A percentile compares a stretch with the other conserved stretches of the same genome.
Conservation (phyloP, 2,888 invertebrate species). For the Metallyticus violacea region DNA sequence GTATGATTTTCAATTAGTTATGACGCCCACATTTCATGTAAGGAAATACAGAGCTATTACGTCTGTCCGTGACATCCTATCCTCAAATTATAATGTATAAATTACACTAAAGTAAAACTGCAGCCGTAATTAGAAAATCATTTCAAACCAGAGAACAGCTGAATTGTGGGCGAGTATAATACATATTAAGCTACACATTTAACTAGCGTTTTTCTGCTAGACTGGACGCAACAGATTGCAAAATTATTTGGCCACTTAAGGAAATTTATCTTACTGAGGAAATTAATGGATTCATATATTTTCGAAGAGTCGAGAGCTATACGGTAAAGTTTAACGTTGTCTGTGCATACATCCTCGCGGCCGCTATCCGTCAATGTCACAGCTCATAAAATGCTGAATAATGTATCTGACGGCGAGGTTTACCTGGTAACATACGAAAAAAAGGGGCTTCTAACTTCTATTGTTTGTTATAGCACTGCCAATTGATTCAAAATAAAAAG, state of each 20-base stretch:
- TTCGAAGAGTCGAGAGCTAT: background rate
- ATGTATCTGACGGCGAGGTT: conserved; percentile 1
- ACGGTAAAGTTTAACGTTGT: background rate
- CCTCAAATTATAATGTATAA: background rate
- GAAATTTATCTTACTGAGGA: background rate
- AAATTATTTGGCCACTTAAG: conserved; percentile 14
- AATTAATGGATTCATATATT: conserved; percentile 13
- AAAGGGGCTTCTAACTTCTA: background rate
- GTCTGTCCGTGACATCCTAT: background rate
- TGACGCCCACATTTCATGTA: background rate
- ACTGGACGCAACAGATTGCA: background rate
- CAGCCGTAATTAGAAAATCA: background rate
- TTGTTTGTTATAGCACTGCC: background rate
- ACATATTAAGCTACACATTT: background rate
- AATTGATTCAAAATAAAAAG: background rate
- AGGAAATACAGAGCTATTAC: background rate
- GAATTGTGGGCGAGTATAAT: background rate
- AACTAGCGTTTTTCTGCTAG: background rate
- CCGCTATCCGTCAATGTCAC: conserved; percentile 2
- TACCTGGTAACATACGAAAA: background rate
- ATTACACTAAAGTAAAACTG: background rate
- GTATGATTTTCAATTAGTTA: background rate
- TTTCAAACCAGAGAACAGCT: background rate
- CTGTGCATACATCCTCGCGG: background rate
- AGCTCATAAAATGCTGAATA: conserved; percentile 1